Evolutionary conservation across 2,797 vertebrate species (phyloP), one percentile per base, ranked within the genome.

Genomic region (Pseudomugil gertrudae): DNA sequence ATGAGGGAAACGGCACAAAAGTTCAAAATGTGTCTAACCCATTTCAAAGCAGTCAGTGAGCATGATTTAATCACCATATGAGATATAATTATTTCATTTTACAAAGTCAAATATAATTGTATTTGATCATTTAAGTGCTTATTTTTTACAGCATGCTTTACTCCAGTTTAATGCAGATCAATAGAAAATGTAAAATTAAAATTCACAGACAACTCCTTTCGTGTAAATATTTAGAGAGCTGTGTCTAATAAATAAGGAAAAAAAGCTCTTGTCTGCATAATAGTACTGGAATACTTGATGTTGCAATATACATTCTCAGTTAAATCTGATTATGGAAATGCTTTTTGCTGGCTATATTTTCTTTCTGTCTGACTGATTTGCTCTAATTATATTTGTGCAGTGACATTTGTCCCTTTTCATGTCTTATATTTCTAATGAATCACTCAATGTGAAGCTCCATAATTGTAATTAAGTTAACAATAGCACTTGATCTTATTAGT

Each of bases 1-100:
- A 62, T 50, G 73, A 84, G 74, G 71, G 67, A 76, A 70, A 61
- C 15, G 9, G 45, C 33, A 63, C 68, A 59, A 79, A 70, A 14
- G 13, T 60, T 45, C 56, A 69, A 74, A 70, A 21, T 57, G 26
- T 29, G 33, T 72, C 23, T 61, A 69, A 51, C 47, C 69, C 63
- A 72, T 61, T 55, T 63, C 27, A 65, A 62, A 48, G 40, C 43
- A 72, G 45, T 73, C 69, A 78, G 21, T 38, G 54, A 60, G 57
- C 15, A 1, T 19, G 50, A 51, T 53, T 35, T 56, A 3, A 36
- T 57, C 29, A 45, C n/a, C 24, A 61, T 19, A 30, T 51, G 5
- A 52, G 8, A 63, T 0, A 5, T 6, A 1, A 11, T 7, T 1
- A 14, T n/a, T 27, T 19, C 27, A 15, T 52, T 35, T 32, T 15